Evolutionary conservation across 2,113 vertebrate genomes (phyloP).

Genomic region (Argyrosomus japonicus): DNA sequence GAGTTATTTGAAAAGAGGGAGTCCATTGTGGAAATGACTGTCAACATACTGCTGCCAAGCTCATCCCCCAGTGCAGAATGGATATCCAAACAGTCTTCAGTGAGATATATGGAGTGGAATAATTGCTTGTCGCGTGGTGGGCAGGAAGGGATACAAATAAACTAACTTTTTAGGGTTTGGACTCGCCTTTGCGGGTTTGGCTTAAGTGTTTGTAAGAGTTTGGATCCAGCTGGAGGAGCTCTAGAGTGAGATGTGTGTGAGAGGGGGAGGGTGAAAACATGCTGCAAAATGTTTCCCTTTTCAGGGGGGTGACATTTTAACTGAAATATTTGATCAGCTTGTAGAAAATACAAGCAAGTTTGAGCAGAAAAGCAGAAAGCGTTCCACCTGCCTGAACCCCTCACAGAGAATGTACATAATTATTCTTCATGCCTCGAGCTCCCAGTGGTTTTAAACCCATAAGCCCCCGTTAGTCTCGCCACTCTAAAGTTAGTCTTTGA

Average conservation of each 20-base stretch:
- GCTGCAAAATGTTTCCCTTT: constrained; percentile 9
- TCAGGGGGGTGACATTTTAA: constrained; percentile 12
- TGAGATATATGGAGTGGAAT: constrained; percentile 68
- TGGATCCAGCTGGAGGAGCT: constrained; percentile 52
- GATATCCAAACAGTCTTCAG: constrained; percentile 61
- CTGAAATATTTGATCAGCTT: constrained; percentile 51
- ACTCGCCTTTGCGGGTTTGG: constrained; percentile 20
- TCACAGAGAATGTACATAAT: constrained; percentile 65
- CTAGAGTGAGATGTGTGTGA: not conserved
- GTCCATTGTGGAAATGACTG: constrained; percentile 69
- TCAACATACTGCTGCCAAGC: constrained; percentile 67
- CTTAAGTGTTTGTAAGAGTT: constrained; percentile 42
- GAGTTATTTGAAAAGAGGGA: constrained; percentile 68
- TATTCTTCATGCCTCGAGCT: constrained; percentile 58
- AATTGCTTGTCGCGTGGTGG: constrained; percentile 53
- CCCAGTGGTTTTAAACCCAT: constrained; percentile 56
- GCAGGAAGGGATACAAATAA: constrained; percentile 53
- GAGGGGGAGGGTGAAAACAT: constrained; percentile 9
- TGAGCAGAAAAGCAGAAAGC: constrained; percentile 48
- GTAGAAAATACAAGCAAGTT: constrained; percentile 42
- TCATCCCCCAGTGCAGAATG: constrained; percentile 55
- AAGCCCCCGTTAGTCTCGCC: constrained; percentile 19
- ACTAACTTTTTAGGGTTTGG: constrained; percentile 43
- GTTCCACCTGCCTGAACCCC: constrained; percentile 65
- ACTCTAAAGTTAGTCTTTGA: constrained; percentile 65